Conservation (phyloP, 2,113 vertebrate genomes). For the Syngnathus scovelli region DNA sequence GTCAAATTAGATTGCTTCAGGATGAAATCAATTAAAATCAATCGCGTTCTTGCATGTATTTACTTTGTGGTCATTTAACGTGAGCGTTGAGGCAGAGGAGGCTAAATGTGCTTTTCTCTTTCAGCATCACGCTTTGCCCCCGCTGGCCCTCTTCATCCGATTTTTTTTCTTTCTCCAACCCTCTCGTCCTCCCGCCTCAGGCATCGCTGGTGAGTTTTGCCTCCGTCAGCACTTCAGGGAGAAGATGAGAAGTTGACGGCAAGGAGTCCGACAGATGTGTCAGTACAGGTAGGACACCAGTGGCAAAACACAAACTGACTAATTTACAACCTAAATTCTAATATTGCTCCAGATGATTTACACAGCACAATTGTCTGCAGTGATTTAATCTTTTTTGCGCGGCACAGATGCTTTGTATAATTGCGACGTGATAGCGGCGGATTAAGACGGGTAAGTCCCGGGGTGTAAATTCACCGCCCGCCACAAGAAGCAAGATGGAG, state of each 20-base stretch:
- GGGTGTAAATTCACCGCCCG: neutral
- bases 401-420: neutral
- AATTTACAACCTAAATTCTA: too few species aligned
- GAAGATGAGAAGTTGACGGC: constrained; percentile 27
- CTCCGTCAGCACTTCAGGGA: constrained; percentile 60
- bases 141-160: neutral
- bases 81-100: neutral
- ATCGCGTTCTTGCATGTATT: neutral
- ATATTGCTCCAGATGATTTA: neutral
- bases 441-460: neutral
- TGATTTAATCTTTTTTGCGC: neutral
- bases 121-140: neutral
- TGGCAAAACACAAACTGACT: neutral
- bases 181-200: constrained; percentile 46
- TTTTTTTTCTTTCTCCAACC: constrained; percentile 5
- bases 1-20: neutral
- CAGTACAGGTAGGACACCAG: neutral
- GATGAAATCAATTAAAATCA: neutral
- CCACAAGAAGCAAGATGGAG: constrained; percentile 27
- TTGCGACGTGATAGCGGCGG: neutral
- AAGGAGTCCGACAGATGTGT: constrained; percentile 25
- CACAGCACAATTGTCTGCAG: neutral
- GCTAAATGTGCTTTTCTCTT: neutral
- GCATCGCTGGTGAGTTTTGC: constrained; percentile 48
- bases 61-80: neutral